Conservation (phyloP, 2,797 vertebrate genomes). For the Gephyroberyx darwinii region DNA sequence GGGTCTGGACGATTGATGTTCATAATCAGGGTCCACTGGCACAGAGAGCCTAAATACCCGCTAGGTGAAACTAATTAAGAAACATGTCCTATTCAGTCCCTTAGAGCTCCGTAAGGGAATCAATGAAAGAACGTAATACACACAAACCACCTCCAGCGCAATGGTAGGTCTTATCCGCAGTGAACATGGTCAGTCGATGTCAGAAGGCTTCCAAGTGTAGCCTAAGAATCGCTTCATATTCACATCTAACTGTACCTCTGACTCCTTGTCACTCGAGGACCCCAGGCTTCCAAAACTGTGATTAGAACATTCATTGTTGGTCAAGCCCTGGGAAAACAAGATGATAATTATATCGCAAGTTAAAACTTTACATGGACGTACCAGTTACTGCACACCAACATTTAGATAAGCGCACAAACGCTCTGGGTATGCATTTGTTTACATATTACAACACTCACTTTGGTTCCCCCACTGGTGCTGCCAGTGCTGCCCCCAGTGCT, state of each 20-base stretch:
- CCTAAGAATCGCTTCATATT: not conserved
- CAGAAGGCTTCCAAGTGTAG: not conserved
- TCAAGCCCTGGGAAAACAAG: constrained; percentile 85
- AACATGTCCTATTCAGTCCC: not conserved
- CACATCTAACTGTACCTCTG: constrained; percentile 84
- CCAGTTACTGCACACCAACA: not conserved
- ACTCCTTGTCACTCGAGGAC: constrained; percentile 98
- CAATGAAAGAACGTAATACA: not conserved
- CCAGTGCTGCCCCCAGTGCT: constrained; percentile 96
- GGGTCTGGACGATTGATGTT: not conserved
- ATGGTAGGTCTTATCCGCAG: not conserved
- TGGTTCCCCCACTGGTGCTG: constrained; percentile 95
- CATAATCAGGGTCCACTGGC: not conserved
- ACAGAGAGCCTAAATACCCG: not conserved
- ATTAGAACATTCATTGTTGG: constrained; percentile 99
- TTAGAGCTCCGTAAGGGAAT: too few species aligned
- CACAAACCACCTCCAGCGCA: constrained; percentile 8
- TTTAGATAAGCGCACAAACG: not conserved
- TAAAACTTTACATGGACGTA: not conserved
- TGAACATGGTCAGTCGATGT: not conserved
- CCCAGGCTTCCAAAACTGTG: constrained; percentile 99
- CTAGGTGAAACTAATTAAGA: not conserved
- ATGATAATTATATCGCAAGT: not conserved
- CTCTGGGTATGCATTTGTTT: too few species aligned
- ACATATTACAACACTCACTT: constrained; percentile 82